Base-by-base conservation (phyloP, 2,113 vertebrate species). In the Ceyx margarethae region DNA sequence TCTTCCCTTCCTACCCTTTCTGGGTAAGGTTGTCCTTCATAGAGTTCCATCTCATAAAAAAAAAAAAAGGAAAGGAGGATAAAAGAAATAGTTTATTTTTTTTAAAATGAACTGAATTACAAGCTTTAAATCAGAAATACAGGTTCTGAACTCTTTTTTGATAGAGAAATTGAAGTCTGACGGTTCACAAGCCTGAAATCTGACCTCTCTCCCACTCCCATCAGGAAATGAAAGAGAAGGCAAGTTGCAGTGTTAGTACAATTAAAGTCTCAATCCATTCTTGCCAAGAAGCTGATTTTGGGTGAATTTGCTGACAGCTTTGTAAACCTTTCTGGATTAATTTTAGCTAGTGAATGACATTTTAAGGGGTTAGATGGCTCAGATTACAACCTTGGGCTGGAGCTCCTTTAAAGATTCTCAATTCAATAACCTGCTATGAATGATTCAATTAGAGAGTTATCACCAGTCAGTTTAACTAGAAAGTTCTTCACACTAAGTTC, bases 251-350 rank as follows among this genome's bases (percentile, higher is more conserved):
- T 0, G 2, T 61, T 78, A 81, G 42, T 67, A 79, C 58, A 51
- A 50, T 62, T 87, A 8, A 89, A 84, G 46, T 53, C 50, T 76
- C 81, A 78, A 88, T 85, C 40, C 33, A 15, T 54, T 79, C 77
- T 78, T 89, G 45, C 58, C 45, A 84, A 91, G 90, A 50, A 86
- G 54, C 15, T 69, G 80, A 71, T 87, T 93, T 80, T 46, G 53
- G 48, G 45, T 43, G 85, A 91, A 64, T 43, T 60, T 88, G n/a
- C 90, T 86, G 85, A 88, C 57, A 78, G 85, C 90, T 88, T 83
- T 85, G 37, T 67, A 90, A 94, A 87, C 51, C 61, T 61, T 57
- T 79, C 86, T 19, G 58, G 54, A 81, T 65, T 81, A 50, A 89
- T 92, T 33, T 84, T 67, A 85, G 46, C 58, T 28, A 35, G 37